A percentile compares a stretch with the other conserved stretches of the same genome.
These are phyloP conservation scores for Porites rus DNA, from an alignment of 92 coral and sea anemone species.

Conservation along the genomic window DNA sequence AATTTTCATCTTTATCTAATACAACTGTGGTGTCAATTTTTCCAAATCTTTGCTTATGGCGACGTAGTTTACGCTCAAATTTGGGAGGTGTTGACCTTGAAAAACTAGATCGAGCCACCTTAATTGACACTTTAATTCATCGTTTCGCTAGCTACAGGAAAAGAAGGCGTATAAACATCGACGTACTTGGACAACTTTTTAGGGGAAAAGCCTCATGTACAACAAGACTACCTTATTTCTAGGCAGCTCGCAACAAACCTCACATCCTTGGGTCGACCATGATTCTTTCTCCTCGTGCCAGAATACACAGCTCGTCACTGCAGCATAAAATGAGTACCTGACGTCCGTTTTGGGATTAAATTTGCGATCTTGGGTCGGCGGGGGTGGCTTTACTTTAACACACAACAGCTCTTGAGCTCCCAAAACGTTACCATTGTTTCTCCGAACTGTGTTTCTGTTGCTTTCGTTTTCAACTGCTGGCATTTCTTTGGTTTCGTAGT, in stretches of 20 bases:
- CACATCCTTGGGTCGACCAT: slow-evolving; percentile 82
- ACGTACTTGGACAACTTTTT: no score
- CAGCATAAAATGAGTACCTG: slow-evolving; percentile 71
- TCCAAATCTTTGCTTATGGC: no score
- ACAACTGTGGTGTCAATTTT: no score
- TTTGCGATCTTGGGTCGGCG: slow-evolving; percentile 60
- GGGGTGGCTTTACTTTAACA: slow-evolving; percentile 80
- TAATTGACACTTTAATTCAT: no score
- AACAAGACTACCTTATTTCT: neutral
- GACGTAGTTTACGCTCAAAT: no score
- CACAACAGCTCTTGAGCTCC: slow-evolving; percentile 63
- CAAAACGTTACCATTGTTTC: neutral
- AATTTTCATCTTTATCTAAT: no score
- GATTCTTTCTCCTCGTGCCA: slow-evolving; percentile 68
- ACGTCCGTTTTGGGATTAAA: slow-evolving; percentile 68
- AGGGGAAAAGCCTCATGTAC: neutral
- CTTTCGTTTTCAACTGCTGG: neutral
- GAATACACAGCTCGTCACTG: slow-evolving; percentile 75
- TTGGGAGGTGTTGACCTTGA: no score
- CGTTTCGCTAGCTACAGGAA: no score
- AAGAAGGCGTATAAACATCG: no score
- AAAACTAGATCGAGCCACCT: no score
- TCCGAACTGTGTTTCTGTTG: neutral
- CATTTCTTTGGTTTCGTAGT: slow-evolving; percentile 5
- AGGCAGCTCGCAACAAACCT: slow-evolving; percentile 46